phyloP scores from a whole-genome alignment of 2,888 invertebrate species.

The Orchesella flavescens region DNA sequence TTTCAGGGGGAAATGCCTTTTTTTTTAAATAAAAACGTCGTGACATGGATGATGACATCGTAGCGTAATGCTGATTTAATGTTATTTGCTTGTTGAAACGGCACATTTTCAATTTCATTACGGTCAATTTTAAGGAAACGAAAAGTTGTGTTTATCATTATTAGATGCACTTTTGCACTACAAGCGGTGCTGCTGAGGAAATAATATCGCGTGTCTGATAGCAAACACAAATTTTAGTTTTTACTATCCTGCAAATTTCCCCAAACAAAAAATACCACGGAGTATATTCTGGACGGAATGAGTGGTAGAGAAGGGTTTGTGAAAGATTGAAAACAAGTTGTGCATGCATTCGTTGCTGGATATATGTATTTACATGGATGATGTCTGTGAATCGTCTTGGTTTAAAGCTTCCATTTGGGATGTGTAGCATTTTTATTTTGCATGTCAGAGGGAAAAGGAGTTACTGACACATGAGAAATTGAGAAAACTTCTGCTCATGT shows the following conservation, averaged over 20 bases:
- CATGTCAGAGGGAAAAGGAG: constrained; percentile 56
- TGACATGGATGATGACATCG: constrained; percentile 7
- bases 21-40: too few species aligned
- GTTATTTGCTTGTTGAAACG: constrained; percentile 33
- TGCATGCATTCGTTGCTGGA: constrained; percentile 4
- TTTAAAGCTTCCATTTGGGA: constrained; percentile 24
- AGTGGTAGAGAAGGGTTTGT: too few species aligned
- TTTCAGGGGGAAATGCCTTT: too few species aligned
- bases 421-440: constrained; percentile 46
- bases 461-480: constrained; percentile 64
- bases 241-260: too few species aligned
- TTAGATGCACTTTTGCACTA: constrained; percentile 42
- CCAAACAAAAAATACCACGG: too few species aligned
- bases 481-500: constrained; percentile 60
- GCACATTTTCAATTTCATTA: background rate
- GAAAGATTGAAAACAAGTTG: too few species aligned
- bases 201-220: background rate
- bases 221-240: too few species aligned
- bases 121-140: constrained; percentile 32
- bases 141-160: constrained; percentile 19
- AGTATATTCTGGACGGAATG: too few species aligned
- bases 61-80: constrained; percentile 60
- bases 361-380: too few species aligned
- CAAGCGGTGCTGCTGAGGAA: background rate
- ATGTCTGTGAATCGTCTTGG: too few species aligned